Conservation (phyloP, 2,888 invertebrate species). For the Rapana venosa region DNA sequence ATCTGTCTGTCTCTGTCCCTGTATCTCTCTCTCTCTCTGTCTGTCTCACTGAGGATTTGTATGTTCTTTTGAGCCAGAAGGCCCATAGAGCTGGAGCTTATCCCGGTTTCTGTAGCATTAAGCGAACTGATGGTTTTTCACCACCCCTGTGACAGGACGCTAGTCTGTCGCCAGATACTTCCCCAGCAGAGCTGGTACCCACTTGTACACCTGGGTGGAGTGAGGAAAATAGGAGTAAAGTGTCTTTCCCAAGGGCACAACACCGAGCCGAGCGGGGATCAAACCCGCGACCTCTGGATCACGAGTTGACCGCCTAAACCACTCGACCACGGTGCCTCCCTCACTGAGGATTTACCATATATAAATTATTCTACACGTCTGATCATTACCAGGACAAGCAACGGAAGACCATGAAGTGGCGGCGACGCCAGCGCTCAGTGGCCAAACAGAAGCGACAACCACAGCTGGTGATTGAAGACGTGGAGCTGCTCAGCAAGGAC, state of each 20-base stretch:
- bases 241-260: too few relatives aligned
- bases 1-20: neutral
- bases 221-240: neutral
- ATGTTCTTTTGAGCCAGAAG: too few relatives aligned
- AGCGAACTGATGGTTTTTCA: too few relatives aligned
- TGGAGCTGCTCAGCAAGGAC: conserved; percentile 37
- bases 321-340: neutral
- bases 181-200: too few relatives aligned
- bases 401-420: conserved; percentile 32
- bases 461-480: conserved; percentile 14
- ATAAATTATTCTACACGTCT: neutral
- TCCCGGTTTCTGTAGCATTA: too few relatives aligned
- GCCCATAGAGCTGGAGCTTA: too few relatives aligned
- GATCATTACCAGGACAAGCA: conserved; percentile 17
- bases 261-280: too few relatives aligned
- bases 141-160: too few relatives aligned
- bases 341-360: neutral
- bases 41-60: neutral
- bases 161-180: too few relatives aligned
- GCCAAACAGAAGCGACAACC: conserved; percentile 8
- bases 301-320: too few relatives aligned
- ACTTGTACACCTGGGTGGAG: neutral
- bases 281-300: too few relatives aligned
- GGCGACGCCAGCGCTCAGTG: conserved; percentile 6
- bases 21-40: neutral